Evolutionary conservation across 2,888 invertebrate species (phyloP).

Genomic region (Epiblema foenella): DNA sequence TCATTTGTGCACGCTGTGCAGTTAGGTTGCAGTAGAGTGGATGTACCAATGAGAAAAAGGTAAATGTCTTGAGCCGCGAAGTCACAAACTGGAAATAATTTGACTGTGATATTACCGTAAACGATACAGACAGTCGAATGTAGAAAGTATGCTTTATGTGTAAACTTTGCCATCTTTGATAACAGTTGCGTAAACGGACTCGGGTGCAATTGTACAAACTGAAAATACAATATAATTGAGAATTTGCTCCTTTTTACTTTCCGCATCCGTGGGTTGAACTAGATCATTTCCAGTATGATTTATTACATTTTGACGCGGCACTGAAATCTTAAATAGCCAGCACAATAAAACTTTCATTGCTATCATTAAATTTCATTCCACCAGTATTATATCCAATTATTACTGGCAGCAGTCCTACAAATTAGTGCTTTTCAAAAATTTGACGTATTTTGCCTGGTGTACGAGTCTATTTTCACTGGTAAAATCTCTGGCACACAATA

Average conservation of each 20-base stretch:
- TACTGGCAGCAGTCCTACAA: not conserved
- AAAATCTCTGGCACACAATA: not conserved
- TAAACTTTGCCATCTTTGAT: too few relatives aligned
- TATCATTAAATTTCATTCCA: conserved; percentile 29
- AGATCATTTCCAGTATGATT: not conserved
- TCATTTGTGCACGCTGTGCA: conserved; percentile 21
- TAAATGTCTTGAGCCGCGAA: not conserved
- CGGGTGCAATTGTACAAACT: too few relatives aligned
- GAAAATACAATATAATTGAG: too few relatives aligned
- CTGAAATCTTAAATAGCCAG: conserved; percentile 11
- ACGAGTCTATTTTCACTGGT: conserved; percentile 9
- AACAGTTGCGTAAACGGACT: too few relatives aligned
- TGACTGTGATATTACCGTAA: not conserved
- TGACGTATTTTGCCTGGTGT: conserved; percentile 1
- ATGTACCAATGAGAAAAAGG: conserved; percentile 4
- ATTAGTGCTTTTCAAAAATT: not conserved
- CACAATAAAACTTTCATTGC: conserved; percentile 13
- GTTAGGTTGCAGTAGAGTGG: not conserved
- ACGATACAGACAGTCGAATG: not conserved
- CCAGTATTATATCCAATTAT: conserved; percentile 17
- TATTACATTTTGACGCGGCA: conserved; percentile 12
- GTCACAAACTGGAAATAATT: not conserved
- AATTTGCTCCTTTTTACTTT: not conserved
- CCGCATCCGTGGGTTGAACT: not conserved
- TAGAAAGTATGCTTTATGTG: too few relatives aligned